Evolutionary conservation across 2,888 invertebrate genomes (phyloP).

Genomic region (Cheilosia scutellata): DNA sequence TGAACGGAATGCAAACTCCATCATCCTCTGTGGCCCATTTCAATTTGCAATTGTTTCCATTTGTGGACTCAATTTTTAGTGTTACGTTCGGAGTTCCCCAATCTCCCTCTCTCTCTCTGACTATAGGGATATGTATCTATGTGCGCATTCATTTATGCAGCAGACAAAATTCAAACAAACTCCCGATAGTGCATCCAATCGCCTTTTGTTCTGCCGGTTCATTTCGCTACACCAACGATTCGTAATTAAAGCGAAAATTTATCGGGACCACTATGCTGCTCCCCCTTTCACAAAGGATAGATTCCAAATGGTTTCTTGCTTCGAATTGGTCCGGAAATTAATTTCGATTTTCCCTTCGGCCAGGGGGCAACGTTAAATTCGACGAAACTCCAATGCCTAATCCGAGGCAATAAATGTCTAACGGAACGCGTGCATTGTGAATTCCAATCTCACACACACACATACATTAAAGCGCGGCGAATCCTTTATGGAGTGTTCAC

Average conservation of each 20-base stretch:
- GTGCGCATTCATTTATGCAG: slow-evolving; percentile 10
- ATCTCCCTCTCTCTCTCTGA: slow-evolving; percentile 5
- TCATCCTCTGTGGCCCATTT: slow-evolving; percentile 69
- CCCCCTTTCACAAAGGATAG: not conserved
- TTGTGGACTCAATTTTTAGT: slow-evolving; percentile 70
- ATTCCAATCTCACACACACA: slow-evolving; percentile 49
- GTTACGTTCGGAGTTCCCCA: slow-evolving; percentile 11
- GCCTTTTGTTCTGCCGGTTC: slow-evolving; percentile 71
- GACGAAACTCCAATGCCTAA: slow-evolving; percentile 61
- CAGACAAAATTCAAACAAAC: slow-evolving; percentile 60
- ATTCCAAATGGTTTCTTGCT: slow-evolving; percentile 17
- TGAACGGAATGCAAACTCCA: slow-evolving; percentile 6
- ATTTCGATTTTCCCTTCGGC: slow-evolving; percentile 71
- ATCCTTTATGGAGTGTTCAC: slow-evolving; percentile 30
- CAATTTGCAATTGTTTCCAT: slow-evolving; percentile 74
- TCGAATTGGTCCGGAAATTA: slow-evolving; percentile 69
- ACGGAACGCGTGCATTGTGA: slow-evolving; percentile 62
- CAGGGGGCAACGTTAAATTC: slow-evolving; percentile 46
- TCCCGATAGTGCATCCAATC: slow-evolving; percentile 60
- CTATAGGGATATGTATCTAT: not conserved
- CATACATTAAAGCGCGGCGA: not conserved
- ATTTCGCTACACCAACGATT: slow-evolving; percentile 73
- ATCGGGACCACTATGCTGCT: slow-evolving; percentile 20
- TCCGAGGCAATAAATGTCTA: slow-evolving; percentile 74
- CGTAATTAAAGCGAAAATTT: slow-evolving; percentile 75